These are phyloP conservation scores for Nemoura dubitans DNA, from an alignment of 2,888 invertebrate species.

Conservation along the genomic window DNA sequence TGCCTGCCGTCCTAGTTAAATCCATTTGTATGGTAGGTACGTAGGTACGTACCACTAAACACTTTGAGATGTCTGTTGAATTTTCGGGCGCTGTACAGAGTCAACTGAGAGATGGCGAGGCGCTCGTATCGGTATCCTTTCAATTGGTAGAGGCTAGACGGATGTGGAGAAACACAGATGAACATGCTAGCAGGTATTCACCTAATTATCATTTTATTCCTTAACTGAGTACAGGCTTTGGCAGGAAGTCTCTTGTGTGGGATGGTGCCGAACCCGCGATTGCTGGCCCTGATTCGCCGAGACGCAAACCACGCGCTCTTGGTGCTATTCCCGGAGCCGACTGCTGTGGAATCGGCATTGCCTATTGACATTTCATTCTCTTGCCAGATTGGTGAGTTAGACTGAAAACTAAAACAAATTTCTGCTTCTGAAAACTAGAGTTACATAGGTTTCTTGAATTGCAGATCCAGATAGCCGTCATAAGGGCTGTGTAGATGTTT, in stretches of 20 bases:
- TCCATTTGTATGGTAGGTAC: neutral
- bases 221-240: neutral
- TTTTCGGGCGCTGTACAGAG: neutral
- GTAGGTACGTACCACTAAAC: neutral
- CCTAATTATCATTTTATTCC: neutral
- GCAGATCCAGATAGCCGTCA: conserved; percentile 65
- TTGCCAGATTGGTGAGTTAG: conserved; percentile 73
- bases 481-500: conserved; percentile 63
- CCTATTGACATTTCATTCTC: conserved; percentile 83
- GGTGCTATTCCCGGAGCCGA: conserved; percentile 67
- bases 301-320: conserved; percentile 66
- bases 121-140: neutral
- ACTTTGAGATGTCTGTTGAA: neutral
- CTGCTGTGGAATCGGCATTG: conserved; percentile 80
- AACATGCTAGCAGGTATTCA: no score
- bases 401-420: conserved; percentile 63
- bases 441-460: conserved; percentile 37
- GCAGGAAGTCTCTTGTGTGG: conserved; percentile 61
- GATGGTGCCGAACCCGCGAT: conserved; percentile 63
- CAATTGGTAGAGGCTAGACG: neutral
- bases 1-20: neutral
- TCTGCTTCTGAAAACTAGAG: conserved; percentile 56
- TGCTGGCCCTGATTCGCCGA: conserved; percentile 69
- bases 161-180: no score
- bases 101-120: neutral